Base-by-base conservation (phyloP, 2,797 vertebrate species). In the Muscicapa striata region DNA sequence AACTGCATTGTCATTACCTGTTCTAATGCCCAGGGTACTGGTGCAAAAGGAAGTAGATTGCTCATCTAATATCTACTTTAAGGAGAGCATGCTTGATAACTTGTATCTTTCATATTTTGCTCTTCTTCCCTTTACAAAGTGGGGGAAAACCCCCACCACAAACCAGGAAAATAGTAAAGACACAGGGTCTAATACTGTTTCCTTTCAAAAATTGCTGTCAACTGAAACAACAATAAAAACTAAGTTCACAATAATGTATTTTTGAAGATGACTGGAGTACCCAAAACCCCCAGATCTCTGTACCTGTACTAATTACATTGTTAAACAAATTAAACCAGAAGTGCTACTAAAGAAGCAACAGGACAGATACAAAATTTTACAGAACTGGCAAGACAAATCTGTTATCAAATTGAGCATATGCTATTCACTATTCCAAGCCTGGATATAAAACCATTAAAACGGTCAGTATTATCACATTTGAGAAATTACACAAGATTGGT, bases 321-420 rank as follows among this genome's bases (percentile, higher is more conserved):
- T 64, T 69, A 87, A 79, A 82, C 4, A 63, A 83, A 85, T 41
- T 79, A 81, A 81, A 67, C 22, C 45, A 87, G 13, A 84, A n/a
- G 12, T 59, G 52, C 81, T 70, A 66, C 73, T 84, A 36, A 73
- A 90, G 64, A 83, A 88, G 87, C 27, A 4, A 88, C 5, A 80
- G n/a, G 59, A 75, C 69, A 78, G 75, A 81, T 62, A 76, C 3
- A 46, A 63, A 46, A 74, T 43, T 63, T 74, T 67, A 84, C 70
- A 91, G 74, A 95, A 95, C 84, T 92, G 92, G 87, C 92, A 94
- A 96, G 81, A 89, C 81, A 94, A 92, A 94, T 87, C 84, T 70
- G 36, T n/a, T 59, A 63, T 6, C 45, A 78, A 87, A 75, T 10
- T 30, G n/a, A 59, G 41, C 73, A 84, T 59, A 43, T 4, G 5